These are phyloP conservation scores for Sebastes itinus DNA, from an alignment of 2,797 vertebrate species.

Conservation along the genomic window DNA sequence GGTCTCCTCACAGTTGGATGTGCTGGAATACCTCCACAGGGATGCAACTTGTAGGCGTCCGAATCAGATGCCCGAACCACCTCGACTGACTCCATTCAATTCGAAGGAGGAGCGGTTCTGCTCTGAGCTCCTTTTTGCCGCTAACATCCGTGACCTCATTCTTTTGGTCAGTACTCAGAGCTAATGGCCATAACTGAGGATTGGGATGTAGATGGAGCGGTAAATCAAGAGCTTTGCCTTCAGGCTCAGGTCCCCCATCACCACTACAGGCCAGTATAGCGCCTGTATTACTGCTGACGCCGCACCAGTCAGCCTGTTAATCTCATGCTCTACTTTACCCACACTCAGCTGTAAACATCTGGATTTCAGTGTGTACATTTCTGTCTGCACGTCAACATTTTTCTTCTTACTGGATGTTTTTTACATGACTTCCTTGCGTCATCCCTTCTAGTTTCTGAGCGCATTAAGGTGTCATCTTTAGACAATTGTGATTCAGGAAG, in stretches of 20 bases:
- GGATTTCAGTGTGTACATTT: background rate
- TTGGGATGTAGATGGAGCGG: background rate
- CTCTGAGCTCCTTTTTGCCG: background rate
- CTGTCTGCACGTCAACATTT: background rate
- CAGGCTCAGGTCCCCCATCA: background rate
- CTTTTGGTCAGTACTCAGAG: background rate
- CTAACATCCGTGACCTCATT: background rate
- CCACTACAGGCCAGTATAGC: background rate
- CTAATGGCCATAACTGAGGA: background rate
- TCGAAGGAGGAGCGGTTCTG: background rate
- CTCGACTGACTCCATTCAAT: background rate
- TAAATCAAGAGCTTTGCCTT: background rate
- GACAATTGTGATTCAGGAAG: background rate
- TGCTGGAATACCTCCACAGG: background rate
- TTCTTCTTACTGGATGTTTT: background rate
- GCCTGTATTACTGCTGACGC: background rate
- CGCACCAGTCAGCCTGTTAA: background rate
- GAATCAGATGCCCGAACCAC: background rate
- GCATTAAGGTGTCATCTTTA: background rate
- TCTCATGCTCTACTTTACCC: background rate
- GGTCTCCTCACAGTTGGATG: background rate
- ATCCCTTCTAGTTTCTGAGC: background rate
- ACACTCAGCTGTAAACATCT: background rate
- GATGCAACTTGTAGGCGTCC: background rate
- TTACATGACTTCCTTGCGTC: background rate